Percentiles rank a stretch among this genome's conserved stretches.
phyloP scores from a whole-genome alignment of 2,113 vertebrate genomes.

The Rhabdornis inornatus region DNA sequence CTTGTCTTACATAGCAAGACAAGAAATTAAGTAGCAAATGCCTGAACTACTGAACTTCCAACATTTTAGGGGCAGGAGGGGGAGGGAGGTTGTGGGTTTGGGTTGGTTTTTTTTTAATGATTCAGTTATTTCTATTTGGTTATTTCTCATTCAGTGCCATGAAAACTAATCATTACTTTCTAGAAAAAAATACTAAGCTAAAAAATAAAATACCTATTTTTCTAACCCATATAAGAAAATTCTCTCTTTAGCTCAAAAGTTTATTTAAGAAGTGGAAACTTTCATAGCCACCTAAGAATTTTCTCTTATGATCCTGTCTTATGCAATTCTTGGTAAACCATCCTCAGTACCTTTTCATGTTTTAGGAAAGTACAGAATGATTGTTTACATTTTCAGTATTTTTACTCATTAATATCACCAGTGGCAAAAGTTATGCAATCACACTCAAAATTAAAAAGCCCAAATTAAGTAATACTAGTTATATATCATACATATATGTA shows the following conservation, averaged over 20 bases:
- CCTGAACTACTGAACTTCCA: neutral
- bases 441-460: neutral
- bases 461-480: neutral
- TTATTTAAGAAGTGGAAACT: neutral
- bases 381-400: neutral
- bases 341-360: neutral
- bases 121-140: neutral
- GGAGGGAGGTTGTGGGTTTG: neutral
- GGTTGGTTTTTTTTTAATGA: neutral
- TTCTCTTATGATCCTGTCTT: neutral
- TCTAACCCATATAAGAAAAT: neutral
- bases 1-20: neutral
- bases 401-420: neutral
- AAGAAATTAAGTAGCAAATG: neutral
- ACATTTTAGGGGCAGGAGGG: fast-evolving
- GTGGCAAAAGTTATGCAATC: neutral
- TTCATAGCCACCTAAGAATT: neutral
- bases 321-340: neutral
- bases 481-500: neutral
- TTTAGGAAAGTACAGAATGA: neutral
- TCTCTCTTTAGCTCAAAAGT: neutral
- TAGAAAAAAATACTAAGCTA: neutral
- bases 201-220: neutral
- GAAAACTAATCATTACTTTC: neutral
- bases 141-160: neutral